Base-by-base conservation (phyloP, 1,140 invertebrate genomes). In the Aethina tumida region DNA sequence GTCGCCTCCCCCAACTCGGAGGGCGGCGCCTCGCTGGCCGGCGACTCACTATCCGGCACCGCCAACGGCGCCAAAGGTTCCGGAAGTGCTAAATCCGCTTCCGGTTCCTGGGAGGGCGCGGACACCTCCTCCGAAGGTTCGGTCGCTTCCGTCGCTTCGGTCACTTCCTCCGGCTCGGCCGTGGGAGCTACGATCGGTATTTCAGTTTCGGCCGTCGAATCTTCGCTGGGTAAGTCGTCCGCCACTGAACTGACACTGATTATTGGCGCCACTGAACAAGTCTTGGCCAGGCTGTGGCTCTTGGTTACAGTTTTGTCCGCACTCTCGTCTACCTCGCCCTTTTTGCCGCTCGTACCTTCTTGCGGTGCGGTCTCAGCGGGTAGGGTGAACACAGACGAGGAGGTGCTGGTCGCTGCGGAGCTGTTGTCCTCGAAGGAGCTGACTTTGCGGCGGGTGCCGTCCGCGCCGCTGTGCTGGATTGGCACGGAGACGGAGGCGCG, bases 191-290 rank as follows among this genome's bases (percentile, higher is more conserved):
- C n/a, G n/a, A n/a, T n/a, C n/a, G n/a, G n/a, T n/a, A n/a, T n/a
- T n/a, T n/a, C n/a, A n/a, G n/a, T n/a, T n/a, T n/a, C n/a, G n/a
- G 36, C 39, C n/a, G 35, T n/a, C 12, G n/a, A n/a, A n/a, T n/a
- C n/a, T n/a, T n/a, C n/a, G n/a, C n/a, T n/a, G 8, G 39, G 31
- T 29, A 37, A 34, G 28, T 79, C 75, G 35, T 78, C 77, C 7
- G 71, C 70, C 19, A 74, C 78, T 2, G 77, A 76, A 60, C 75
- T 80, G 17, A 81, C 77, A 59, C 77, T 80, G 46, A 81, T 81
- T 19, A 77, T 65, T n/a, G 78, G 78, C 4, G 77, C 68, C 21
- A 58, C 59, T 25, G 59, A 60, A 38, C 51, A 54, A 25, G 60
- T 55, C 44, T 63, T 59, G 13, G 54, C 44, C 25, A 65, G 43